These are phyloP conservation scores for Scolopax rusticola DNA, from an alignment of 2,797 vertebrate species.

Conservation along the genomic window DNA sequence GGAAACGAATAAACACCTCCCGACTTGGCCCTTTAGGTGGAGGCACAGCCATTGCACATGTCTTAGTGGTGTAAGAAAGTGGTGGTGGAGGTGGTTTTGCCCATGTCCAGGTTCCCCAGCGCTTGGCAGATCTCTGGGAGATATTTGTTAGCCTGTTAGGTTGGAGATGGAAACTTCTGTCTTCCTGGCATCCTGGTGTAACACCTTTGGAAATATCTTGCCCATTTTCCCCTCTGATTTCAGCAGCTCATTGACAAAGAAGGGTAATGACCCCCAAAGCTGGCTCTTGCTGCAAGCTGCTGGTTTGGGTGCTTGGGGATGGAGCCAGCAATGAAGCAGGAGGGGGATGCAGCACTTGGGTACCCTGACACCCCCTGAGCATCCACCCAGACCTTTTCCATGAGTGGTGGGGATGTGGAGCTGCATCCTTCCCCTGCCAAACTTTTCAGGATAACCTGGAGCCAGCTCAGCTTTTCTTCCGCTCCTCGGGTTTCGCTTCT, in stretches of 20 bases:
- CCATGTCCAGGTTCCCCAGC: fast-evolving
- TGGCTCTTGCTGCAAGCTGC: neutral
- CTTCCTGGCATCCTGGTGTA: neutral
- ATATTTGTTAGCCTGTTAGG: neutral
- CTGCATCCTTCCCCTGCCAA: neutral
- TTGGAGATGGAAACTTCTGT: neutral
- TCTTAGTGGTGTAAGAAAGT: neutral
- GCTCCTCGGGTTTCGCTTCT: fast-evolving
- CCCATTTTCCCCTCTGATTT: neutral
- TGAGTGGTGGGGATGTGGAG: neutral
- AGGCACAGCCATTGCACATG: fast-evolving
- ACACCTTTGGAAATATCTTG: neutral
- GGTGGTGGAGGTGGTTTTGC: fast-evolving
- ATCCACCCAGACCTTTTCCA: neutral
- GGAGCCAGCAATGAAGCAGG: neutral
- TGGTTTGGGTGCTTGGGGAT: neutral
- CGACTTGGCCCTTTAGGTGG: neutral
- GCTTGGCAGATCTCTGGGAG: neutral
- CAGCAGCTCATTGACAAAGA: neutral
- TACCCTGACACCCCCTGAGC: neutral
- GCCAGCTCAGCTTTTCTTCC: slow-evolving; percentile 17
- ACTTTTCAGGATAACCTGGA: neutral
- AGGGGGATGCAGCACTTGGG: fast-evolving
- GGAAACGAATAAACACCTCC: neutral
- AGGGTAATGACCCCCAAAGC: neutral